Percentiles rank a stretch among this genome's conserved stretches.
phyloP scores from a whole-genome alignment of 2,888 invertebrate species.

The Gortyna flavago region DNA sequence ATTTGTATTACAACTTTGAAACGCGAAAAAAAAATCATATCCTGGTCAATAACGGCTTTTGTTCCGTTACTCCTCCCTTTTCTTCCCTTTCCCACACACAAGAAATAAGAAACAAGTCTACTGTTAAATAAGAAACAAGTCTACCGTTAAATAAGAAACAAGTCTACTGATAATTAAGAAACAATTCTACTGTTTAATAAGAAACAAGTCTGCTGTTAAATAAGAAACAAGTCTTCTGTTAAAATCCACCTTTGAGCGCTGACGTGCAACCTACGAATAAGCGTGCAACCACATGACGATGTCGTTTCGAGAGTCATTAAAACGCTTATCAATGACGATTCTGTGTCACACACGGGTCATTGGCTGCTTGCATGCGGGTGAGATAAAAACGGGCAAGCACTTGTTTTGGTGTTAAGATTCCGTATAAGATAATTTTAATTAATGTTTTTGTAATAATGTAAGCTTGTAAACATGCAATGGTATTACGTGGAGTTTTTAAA shows the following conservation, averaged over 20 bases:
- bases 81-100: neutral
- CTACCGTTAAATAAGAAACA: no score
- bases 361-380: slow-evolving; percentile 68
- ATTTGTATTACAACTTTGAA: no score
- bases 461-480: neutral
- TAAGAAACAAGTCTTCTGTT: neutral
- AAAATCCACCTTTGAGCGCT: slow-evolving; percentile 9
- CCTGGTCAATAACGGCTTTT: no score
- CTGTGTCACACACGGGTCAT: slow-evolving; percentile 58
- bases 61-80: no score
- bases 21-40: no score
- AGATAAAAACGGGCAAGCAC: slow-evolving; percentile 59
- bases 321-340: slow-evolving; percentile 61
- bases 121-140: no score
- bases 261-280: slow-evolving; percentile 27
- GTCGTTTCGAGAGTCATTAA: slow-evolving; percentile 53
- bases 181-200: no score
- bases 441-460: neutral
- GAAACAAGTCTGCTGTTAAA: no score
- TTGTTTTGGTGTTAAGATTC: slow-evolving; percentile 24
- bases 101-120: no score
- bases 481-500: neutral
- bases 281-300: slow-evolving; percentile 37
- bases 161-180: no score
- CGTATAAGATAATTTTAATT: slow-evolving; percentile 3